Evolutionary conservation across 2,888 invertebrate species (phyloP), one percentile per base, ranked within the genome.

Genomic region (Acronicta alni): DNA sequence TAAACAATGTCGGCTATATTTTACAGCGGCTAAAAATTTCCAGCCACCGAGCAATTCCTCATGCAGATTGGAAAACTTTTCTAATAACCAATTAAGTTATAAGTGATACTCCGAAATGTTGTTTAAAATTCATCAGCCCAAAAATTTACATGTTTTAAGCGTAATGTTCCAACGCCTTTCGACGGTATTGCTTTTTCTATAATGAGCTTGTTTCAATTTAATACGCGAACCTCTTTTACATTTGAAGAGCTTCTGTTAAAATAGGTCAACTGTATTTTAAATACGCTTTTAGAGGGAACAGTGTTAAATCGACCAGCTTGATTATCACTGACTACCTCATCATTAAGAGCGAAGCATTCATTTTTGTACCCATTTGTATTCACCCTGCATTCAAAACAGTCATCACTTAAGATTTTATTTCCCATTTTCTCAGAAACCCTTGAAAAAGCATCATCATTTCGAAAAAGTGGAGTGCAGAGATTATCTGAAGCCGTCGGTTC

Each of bases 1-100:
- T 68, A 77, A 72, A 77, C 73, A 72, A 72, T 70, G 66, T 37
- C 53, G 52, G 56, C 47, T 70, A 72, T 69, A 67, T 76, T 76
- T 71, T 51, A 62, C 52, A 38, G 57, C 52, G 44, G 46, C 69
- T 49, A 72, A 76, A 77, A 76, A 75, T 62, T 35, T 58, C 58
- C 55, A 49, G 60, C 70, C 72, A 58, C 69, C 66, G 67, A 63
- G 62, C 73, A 78, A 85, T 85, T 85, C 76, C 80, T 78, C 79
- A 86, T 87, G 87, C 80, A 89, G 86, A 89, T 90, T 89, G 89
- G 86, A 87, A 90, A 90, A 90, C 76, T 90, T 89, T 82, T 79
- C 79, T 81, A 85, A 86, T 86, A 89, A 85, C 87, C 89, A 90
- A 89, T 90, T 89, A 88, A 86, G 83, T 85, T 83, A 85, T 81